Evolutionary conservation across 2,888 invertebrate genomes (phyloP), one percentile per base, ranked within the genome.

Genomic region (Metacarcinus magister): DNA sequence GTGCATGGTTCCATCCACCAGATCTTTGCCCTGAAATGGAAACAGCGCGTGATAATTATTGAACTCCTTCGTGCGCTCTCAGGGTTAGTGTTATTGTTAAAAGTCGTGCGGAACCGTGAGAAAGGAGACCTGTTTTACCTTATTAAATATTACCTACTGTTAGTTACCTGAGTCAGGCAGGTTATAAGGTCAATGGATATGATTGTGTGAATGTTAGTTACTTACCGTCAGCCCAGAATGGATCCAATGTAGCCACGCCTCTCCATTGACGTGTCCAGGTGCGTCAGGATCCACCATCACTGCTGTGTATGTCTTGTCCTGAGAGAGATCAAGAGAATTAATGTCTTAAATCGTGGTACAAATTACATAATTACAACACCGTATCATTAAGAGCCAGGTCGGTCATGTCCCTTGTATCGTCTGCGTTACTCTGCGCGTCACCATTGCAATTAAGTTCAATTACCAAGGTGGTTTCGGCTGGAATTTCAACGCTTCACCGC

Each of bases 241-340:
- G 32, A 94, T 89, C 94, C 94, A 94, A 60, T 94, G 94, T 19
- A 94, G 90, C 89, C 90, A 94, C 7, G 94, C 89, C 39, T 90
- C 19, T n/a, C 90, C 90, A 5, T 54, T 28, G 5, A 0, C 43
- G 54, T 90, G 89, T n/a, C 60, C 19, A 13, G 94, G 94, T 54
- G 94, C 94, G 60, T 94, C 94, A 54, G 94, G 94, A 39, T 94
- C 94, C 10, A 60, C 43, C 94, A 94, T 48, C 16, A 54, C 94
- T 46, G 54, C 46, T 39, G 94, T 94, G 60, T 94, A 94, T 2
- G 23, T 94, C 87, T 82, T 48, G 44, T 19, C 5, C 94, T 94
- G 67, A 46, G 46, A 93, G 54, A 60, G 60, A n/a, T 32, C 5
- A 39, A 39, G 87, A 87, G 39, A 48, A 19, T 39, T 90, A 39